Percentiles rank a stretch among this genome's conserved stretches.
phyloP scores from a whole-genome alignment of 2,888 invertebrate species.

The Pachymerium ferrugineum region DNA sequence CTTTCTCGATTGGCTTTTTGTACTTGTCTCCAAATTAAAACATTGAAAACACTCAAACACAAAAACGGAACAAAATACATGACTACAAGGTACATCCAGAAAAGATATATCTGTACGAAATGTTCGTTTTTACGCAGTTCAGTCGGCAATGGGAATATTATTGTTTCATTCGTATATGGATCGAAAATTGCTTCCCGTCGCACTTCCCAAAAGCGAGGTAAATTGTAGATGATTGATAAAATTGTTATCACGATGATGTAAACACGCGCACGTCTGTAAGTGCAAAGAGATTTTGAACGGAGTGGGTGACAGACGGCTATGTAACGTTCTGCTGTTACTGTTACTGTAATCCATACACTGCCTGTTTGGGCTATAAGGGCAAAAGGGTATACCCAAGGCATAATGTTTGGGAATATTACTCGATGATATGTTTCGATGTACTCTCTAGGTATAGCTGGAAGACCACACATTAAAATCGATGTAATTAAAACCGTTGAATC shows the following conservation, averaged over 20 bases:
- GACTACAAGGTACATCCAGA: constrained; percentile 89
- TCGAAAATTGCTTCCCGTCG: constrained; percentile 40
- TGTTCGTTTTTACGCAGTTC: constrained; percentile 61
- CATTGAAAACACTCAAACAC: constrained; percentile 80
- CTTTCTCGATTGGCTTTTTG: constrained; percentile 83
- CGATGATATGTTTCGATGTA: constrained; percentile 69
- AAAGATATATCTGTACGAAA: constrained; percentile 78
- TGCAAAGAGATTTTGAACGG: constrained; percentile 80
- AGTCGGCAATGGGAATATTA: constrained; percentile 54
- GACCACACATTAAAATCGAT: constrained; percentile 76
- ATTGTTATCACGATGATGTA: constrained; percentile 76
- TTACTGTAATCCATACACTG: constrained; percentile 76
- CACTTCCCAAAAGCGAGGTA: constrained; percentile 59
- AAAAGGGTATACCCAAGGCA: constrained; percentile 58
- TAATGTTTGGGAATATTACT: constrained; percentile 65
- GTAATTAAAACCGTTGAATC: constrained; percentile 69
- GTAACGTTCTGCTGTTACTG: constrained; percentile 75
- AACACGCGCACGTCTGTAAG: constrained; percentile 75
- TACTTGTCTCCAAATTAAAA: constrained; percentile 83
- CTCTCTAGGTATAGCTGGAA: constrained; percentile 73
- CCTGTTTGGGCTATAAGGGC: constrained; percentile 63
- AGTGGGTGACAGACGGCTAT: constrained; percentile 65
- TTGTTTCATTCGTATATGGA: constrained; percentile 32
- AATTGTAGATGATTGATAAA: constrained; percentile 77
- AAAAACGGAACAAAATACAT: constrained; percentile 90